These are phyloP conservation scores for Drosophila fuyamai DNA, from an alignment of 1,140 invertebrate species.

Conservation along the genomic window DNA sequence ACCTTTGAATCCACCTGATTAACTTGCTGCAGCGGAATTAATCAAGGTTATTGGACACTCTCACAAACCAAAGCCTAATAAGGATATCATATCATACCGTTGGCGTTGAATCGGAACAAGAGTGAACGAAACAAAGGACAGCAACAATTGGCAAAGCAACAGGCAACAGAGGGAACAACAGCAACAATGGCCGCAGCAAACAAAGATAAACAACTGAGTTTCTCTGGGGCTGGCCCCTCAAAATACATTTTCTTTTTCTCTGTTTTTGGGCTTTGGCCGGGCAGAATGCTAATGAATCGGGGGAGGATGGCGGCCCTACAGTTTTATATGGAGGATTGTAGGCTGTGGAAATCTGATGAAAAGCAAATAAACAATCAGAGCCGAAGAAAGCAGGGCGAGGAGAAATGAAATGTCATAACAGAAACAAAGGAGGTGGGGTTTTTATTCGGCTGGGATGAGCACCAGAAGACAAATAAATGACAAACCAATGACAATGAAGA, in stretches of 20 bases:
- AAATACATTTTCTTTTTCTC: constrained; percentile 21
- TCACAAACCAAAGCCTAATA: not conserved
- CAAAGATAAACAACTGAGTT: constrained; percentile 56
- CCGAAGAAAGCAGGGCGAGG: constrained; percentile 18
- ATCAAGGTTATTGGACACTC: too few species aligned
- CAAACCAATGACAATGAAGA: constrained; percentile 15
- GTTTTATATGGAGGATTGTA: not conserved
- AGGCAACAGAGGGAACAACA: constrained; percentile 7
- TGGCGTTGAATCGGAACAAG: not conserved
- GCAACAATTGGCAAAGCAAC: constrained; percentile 30
- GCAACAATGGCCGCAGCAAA: constrained; percentile 28
- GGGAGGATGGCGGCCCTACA: constrained; percentile 7
- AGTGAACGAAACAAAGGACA: constrained; percentile 7
- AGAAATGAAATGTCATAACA: constrained; percentile 33
- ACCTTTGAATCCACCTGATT: too few species aligned
- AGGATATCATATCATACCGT: not conserved
- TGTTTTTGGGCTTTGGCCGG: constrained; percentile 6
- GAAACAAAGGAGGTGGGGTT: constrained; percentile 17
- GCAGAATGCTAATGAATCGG: constrained; percentile 69
- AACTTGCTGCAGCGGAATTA: too few species aligned
- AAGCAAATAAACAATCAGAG: constrained; percentile 70
- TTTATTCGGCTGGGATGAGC: not conserved
- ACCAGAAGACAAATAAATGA: constrained; percentile 14
- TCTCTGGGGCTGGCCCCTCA: constrained; percentile 19
- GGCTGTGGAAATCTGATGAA: constrained; percentile 59